Base-by-base conservation (phyloP, 2,888 invertebrate species). In the Seira musarum region DNA sequence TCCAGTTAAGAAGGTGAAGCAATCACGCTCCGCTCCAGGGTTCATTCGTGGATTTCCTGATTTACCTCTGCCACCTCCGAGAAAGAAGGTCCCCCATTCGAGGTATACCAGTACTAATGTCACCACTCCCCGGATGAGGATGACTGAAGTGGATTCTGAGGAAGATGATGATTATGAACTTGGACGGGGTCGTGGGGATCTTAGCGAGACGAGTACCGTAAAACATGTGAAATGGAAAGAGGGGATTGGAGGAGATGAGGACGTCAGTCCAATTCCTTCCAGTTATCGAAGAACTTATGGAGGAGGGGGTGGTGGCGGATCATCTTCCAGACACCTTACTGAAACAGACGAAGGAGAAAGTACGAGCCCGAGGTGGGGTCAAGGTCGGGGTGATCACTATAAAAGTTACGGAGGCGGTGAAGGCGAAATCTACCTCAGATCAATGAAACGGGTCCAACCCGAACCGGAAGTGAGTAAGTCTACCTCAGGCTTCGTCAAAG, bases 11-110 rank as follows among this genome's bases (percentile, higher is more conserved):
- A 67, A 22, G 25, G 53, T 24, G 15, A 40, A 63, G 22, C 10
- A 8, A 21, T 2, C 63, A 3, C 64, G 46, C 0, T 73, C 81
- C 60, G 76, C 68, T 13, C 76, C 76, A 10, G 81, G 81, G 6
- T 81, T 77, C 73, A 21, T 81, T 1, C 68, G 81, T 22, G 70
- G 78, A 19, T 10, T 30, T 67, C 22, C 71, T 1, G 64, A 64
- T n/a, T 70, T 63, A 35, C 67, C 74, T 17, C 46, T 17, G 2
- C 40, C 46, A 6, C 64, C 64, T 30, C 65, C 49, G n/a, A 66
- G 30, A 13, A 40, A 40, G 13, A 40, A 13, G 13, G 13, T 40
- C 40, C 40, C 40, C 6, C 13, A 13, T 13, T 40, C 40, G 40
- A 6, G 40, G 40, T 40, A 40, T 40, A 40, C 40, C 40, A 40